Base-by-base conservation (phyloP, 2,113 vertebrate genomes). In the Trichomycterus rosablanca region DNA sequence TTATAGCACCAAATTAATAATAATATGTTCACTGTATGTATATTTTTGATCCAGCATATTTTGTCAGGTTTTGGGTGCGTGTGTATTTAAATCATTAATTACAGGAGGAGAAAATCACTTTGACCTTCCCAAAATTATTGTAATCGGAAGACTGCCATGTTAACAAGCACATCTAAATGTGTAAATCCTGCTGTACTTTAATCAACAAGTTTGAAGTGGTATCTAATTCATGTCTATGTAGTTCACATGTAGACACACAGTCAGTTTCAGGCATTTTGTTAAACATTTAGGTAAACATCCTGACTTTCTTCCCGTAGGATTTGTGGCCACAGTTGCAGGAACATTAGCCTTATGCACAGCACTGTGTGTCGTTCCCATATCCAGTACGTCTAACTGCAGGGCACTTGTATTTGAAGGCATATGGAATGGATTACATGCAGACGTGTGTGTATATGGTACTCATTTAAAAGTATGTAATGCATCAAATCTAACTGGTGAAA, bases 401-500 rank as follows among this genome's bases (percentile, higher is more conserved):
- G 16, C 11, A 30, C 18, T 8, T n/a, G 34, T 19, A 18, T 34
- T 12, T 30, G 32, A 58, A 58, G 26, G 24, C 59, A 60, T 55
- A 39, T 46, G 59, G 64, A 42, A 71, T 42, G 19, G 11, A 62
- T 60, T 74, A 35, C 11, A 37, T 55, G 42, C 32, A 45, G 39
- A 22, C 20, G 32, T 26, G 26, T 46, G 20, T 55, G 50, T 50
- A 20, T 53, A 61, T 50, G 0, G 18, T 52, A 50, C 57, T 56
- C 5, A 23, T 54, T 39, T 48, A 28, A 40, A 54, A 18, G 16
- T 61, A 45, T 59, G 28, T 42, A 54, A 35, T 52, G 51, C 24
- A 65, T 59, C 54, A 49, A 44, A 70, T 62, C 7, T 19, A n/a
- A 42, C 49, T 61, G 14, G 64, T 48, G 34, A 24, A 71, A 45